These are phyloP conservation scores for Mimas tiliae DNA, from an alignment of 2,888 invertebrate species.

Conservation along the genomic window DNA sequence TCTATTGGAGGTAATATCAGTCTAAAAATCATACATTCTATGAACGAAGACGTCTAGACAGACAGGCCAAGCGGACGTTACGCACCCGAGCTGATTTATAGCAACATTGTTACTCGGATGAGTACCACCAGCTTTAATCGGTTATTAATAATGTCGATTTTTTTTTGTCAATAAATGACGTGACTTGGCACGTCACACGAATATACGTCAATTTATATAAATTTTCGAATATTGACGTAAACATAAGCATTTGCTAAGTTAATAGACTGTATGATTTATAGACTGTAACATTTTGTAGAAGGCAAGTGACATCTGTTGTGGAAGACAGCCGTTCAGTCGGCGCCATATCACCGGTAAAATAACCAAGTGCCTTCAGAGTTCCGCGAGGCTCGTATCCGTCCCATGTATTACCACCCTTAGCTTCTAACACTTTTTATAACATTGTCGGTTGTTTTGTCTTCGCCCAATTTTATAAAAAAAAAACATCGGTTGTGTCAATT, in stretches of 20 bases:
- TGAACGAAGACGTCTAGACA: no score
- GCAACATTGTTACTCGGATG: no score
- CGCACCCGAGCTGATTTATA: no score
- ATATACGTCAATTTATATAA: no score
- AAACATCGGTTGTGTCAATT: not conserved
- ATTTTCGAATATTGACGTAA: no score
- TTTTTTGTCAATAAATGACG: no score
- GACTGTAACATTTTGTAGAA: not conserved
- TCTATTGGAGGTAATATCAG: not conserved
- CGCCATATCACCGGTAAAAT: constrained; percentile 1
- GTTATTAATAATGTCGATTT: no score
- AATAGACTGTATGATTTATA: no score
- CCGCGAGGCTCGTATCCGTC: constrained; percentile 16
- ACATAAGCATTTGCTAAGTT: no score
- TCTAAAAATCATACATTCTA: not conserved
- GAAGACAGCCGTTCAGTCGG: constrained; percentile 1
- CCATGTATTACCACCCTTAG: constrained; percentile 2
- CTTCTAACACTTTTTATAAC: not conserved
- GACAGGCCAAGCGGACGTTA: no score
- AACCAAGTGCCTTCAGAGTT: constrained; percentile 20
- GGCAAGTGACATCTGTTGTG: not conserved
- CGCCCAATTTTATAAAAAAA: not conserved
- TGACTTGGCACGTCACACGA: no score
- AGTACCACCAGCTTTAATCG: no score
- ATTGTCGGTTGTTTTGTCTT: not conserved